Evolutionary conservation across 2,888 invertebrate genomes (phyloP).

Genomic region (Tribolium freemani): DNA sequence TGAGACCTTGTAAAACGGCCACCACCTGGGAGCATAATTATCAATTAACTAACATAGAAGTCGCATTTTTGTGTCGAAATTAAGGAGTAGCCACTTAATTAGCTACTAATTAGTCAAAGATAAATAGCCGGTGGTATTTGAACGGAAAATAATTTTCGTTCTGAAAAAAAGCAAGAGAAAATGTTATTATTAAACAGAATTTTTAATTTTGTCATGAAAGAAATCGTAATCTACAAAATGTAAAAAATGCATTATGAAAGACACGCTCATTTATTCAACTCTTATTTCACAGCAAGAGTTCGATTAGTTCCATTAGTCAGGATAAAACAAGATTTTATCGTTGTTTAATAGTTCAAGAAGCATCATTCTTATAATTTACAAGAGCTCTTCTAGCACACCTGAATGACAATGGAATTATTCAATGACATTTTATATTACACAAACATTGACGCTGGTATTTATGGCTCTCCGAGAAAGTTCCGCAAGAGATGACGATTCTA

Average conservation of each 20-base stretch:
- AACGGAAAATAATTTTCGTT: not conserved
- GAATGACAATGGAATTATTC: conserved; percentile 28
- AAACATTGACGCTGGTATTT: conserved; percentile 8
- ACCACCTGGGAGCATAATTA: conserved; percentile 7
- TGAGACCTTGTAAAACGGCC: conserved; percentile 6
- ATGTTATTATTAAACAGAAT: conserved; percentile 11
- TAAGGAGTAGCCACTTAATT: conserved; percentile 26
- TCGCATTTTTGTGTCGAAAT: conserved; percentile 18
- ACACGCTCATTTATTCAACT: conserved; percentile 23
- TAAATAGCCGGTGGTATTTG: conserved; percentile 16
- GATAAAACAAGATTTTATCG: conserved; percentile 28
- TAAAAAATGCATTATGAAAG: conserved; percentile 23
- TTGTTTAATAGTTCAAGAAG: conserved; percentile 24
- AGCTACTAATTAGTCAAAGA: conserved; percentile 22
- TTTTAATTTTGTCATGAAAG: conserved; percentile 14
- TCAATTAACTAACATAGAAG: conserved; percentile 10
- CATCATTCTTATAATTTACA: conserved; percentile 29
- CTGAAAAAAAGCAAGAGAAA: not conserved
- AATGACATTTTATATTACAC: conserved; percentile 6
- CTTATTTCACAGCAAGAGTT: conserved; percentile 27
- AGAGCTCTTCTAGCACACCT: conserved; percentile 17
- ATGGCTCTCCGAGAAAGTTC: not conserved
- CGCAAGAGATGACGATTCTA: not conserved
- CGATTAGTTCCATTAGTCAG: conserved; percentile 31
- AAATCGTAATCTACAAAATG: conserved; percentile 9